Percentiles rank a stretch among this genome's conserved stretches.
Conservation (phyloP, 2,888 invertebrate genomes). For the Euplexia lucipara region DNA sequence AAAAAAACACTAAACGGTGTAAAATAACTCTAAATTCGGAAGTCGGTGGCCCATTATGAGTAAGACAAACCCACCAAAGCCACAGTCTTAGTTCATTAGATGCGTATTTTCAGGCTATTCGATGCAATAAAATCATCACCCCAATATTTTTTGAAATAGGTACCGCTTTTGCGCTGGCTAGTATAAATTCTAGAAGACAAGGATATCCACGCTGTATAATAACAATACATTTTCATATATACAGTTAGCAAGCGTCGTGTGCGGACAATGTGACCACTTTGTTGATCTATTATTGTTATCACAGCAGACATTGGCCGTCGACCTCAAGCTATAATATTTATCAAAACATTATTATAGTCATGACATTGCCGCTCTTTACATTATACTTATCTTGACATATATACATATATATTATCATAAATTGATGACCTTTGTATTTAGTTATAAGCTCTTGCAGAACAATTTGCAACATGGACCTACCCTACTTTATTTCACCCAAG, state of each 20-base stretch:
- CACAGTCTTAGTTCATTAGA: too few species aligned
- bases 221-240: not conserved
- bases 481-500: slow-evolving; percentile 7
- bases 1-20: too few species aligned
- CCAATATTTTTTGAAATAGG: too few species aligned
- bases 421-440: not conserved
- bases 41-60: too few species aligned
- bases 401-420: not conserved
- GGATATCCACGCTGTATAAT: too few species aligned
- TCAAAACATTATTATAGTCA: slow-evolving; percentile 66
- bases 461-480: not conserved
- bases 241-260: slow-evolving; percentile 17
- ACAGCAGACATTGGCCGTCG: slow-evolving; percentile 63
- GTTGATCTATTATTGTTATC: slow-evolving; percentile 61
- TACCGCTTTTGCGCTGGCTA: too few species aligned
- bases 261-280: slow-evolving; percentile 59
- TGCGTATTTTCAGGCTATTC: too few species aligned
- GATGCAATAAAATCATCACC: too few species aligned
- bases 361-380: slow-evolving; percentile 55
- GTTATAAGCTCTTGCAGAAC: not conserved
- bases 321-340: slow-evolving; percentile 64
- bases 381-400: slow-evolving; percentile 12
- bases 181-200: too few species aligned
- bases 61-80: too few species aligned
- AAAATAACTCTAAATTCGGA: too few species aligned